A percentile compares a stretch with the other conserved stretches of the same genome.
phyloP scores from a whole-genome alignment of 1,140 invertebrate species.

The Eriosoma lanigerum region DNA sequence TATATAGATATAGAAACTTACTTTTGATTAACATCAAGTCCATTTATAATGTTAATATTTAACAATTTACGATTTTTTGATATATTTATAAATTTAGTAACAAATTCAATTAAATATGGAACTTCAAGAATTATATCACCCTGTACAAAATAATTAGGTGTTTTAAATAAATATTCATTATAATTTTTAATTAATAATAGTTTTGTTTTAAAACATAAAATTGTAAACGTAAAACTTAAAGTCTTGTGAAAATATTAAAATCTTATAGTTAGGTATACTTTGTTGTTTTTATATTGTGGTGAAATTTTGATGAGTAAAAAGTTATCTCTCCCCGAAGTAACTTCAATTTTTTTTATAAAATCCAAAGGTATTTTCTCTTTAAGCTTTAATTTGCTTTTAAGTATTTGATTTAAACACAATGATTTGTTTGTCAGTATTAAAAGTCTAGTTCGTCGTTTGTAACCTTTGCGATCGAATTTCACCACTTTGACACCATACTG shows the following conservation, averaged over 20 bases:
- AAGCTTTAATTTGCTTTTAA: constrained; percentile 11
- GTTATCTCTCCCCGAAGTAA: constrained; percentile 25
- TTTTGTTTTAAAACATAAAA: too few species aligned
- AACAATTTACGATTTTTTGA: constrained; percentile 15
- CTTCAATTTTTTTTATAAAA: constrained; percentile 25
- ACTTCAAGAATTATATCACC: constrained; percentile 46
- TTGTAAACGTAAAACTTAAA: too few species aligned
- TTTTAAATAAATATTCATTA: too few species aligned
- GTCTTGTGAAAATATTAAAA: too few species aligned
- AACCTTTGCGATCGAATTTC: constrained; percentile 44
- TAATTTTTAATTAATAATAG: too few species aligned
- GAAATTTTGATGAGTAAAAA: constrained; percentile 47
- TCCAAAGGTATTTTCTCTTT: constrained; percentile 33
- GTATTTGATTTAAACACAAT: constrained; percentile 10
- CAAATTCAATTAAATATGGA: constrained; percentile 34
- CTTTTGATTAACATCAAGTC: constrained; percentile 1
- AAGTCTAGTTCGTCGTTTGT: constrained; percentile 27
- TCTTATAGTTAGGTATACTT: neutral
- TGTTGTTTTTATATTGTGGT: neutral
- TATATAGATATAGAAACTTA: neutral
- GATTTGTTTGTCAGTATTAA: constrained; percentile 31
- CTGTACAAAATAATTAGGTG: neutral
- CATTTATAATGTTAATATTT: constrained; percentile 15
- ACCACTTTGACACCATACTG: constrained; percentile 25
- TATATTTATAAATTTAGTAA: constrained; percentile 13